phyloP scores from a whole-genome alignment of 2,797 vertebrate genomes.

The Peromyscus aztecus region DNA sequence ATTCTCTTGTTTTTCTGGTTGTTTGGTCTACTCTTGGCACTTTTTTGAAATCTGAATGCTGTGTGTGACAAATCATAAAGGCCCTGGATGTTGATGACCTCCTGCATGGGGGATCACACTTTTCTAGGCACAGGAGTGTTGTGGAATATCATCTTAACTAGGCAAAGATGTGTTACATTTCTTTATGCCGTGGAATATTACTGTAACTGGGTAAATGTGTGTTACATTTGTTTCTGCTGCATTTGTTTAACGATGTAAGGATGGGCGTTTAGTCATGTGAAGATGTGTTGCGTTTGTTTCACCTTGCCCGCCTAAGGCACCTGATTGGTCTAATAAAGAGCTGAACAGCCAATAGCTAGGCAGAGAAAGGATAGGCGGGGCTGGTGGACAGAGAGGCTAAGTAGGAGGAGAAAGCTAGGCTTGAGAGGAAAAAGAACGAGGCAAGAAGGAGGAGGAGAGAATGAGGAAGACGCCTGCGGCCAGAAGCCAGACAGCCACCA shows the following conservation, averaged over 20 bases:
- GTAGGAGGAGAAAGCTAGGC: background rate
- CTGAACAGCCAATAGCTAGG: background rate
- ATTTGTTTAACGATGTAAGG: background rate
- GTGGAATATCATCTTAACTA: background rate
- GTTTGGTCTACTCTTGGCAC: constrained; percentile 28
- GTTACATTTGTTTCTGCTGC: background rate
- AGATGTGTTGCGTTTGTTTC: background rate
- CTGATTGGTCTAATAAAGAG: background rate
- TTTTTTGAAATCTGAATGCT: constrained; percentile 4
- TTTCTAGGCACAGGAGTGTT: background rate
- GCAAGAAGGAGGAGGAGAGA: too few relatives aligned
- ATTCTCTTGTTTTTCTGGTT: background rate
- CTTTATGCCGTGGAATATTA: background rate
- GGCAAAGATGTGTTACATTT: background rate
- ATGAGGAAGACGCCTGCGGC: too few relatives aligned
- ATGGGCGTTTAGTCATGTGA: background rate
- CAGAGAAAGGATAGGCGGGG: background rate
- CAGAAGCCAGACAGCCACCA: too few relatives aligned
- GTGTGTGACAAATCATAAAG: background rate
- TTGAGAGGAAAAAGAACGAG: too few relatives aligned
- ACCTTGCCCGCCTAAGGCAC: background rate
- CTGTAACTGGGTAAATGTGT: background rate
- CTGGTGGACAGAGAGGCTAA: background rate
- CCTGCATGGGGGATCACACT: background rate
- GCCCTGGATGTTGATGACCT: background rate